A percentile compares a stretch with the other conserved stretches of the same genome.
Conservation (phyloP, 2,888 invertebrate species). For the Sepiola atlantica region DNA sequence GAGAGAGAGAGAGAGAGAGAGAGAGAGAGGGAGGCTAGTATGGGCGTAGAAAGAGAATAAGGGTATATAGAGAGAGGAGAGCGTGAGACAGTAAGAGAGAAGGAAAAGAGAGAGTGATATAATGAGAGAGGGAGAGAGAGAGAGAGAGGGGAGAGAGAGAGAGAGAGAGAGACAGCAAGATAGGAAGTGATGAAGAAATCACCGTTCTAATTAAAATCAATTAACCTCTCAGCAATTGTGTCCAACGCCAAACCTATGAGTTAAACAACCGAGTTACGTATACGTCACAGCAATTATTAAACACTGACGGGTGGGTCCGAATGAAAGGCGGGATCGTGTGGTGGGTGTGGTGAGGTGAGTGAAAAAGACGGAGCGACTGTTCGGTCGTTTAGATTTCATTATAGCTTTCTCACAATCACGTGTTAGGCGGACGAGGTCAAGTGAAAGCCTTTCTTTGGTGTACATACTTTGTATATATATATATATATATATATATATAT, state of each 20-base stretch:
- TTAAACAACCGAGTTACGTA: background rate
- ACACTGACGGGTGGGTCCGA: background rate
- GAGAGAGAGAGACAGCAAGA: background rate
- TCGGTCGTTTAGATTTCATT: conserved; percentile 32
- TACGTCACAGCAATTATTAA: background rate
- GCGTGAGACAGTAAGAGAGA: no score
- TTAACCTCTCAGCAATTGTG: background rate
- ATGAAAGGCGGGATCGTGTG: background rate
- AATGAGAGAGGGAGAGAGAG: background rate
- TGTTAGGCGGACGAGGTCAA: conserved; percentile 32
- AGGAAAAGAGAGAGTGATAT: background rate
- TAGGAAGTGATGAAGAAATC: background rate
- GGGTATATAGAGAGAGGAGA: background rate
- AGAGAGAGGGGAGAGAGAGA: background rate
- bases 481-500: no score
- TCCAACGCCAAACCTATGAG: background rate
- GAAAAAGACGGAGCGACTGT: background rate
- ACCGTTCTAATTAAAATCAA: background rate
- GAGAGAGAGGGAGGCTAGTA: background rate
- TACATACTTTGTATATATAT: no score
- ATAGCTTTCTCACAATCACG: background rate
- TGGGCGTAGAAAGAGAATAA: background rate
- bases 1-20: background rate
- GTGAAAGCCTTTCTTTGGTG: background rate
- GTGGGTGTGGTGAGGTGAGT: background rate